These are phyloP conservation scores for Leptobrachium leishanense DNA, from an alignment of 2,113 vertebrate species.

Conservation along the genomic window DNA sequence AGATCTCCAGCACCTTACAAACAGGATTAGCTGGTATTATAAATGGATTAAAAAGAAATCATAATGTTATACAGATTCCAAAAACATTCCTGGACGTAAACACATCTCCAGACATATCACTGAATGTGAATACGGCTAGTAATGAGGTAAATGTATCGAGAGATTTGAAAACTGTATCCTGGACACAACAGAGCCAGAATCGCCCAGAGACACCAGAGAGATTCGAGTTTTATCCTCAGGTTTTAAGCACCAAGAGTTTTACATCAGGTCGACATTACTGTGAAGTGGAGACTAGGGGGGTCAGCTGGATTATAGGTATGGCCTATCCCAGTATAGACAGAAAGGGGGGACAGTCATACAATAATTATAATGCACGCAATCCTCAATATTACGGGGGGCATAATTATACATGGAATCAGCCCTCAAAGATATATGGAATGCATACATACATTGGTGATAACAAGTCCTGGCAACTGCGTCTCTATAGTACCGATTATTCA, in stretches of 20 bases:
- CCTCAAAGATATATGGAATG: neutral
- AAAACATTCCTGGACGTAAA: no score
- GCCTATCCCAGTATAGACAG: conserved; percentile 17
- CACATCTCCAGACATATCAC: neutral
- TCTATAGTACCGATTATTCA: no score
- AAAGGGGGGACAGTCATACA: no score
- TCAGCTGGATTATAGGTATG: conserved; percentile 19
- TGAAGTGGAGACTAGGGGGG: conserved; percentile 25
- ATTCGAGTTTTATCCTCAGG: no score
- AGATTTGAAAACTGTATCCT: no score
- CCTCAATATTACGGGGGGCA: neutral
- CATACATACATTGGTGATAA: no score
- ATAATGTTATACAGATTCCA: neutral
- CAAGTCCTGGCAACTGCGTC: no score
- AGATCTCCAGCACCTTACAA: neutral
- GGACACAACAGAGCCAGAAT: no score
- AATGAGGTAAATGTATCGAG: neutral
- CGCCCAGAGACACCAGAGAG: no score
- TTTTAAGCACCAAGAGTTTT: no score
- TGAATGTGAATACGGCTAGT: neutral
- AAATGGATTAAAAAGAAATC: neutral
- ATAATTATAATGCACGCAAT: neutral
- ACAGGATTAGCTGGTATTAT: neutral
- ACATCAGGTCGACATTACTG: neutral
- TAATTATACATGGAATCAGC: neutral